Evolutionary conservation across 1,140 invertebrate species (phyloP).

Genomic region (Bombus impatiens): DNA sequence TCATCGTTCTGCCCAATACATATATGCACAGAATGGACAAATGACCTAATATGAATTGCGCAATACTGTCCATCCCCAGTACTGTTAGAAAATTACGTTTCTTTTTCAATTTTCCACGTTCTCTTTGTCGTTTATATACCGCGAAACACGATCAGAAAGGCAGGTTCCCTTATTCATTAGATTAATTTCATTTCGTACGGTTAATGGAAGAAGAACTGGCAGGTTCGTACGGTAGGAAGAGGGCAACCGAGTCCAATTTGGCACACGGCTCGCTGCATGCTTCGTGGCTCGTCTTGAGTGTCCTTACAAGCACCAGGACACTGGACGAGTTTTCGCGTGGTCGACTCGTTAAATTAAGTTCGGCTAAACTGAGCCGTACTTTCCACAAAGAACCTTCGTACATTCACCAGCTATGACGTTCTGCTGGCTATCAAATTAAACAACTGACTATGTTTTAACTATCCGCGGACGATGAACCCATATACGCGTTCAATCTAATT

Average conservation of each 20-base stretch:
- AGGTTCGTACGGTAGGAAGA: neutral
- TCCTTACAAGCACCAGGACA: constrained; percentile 18
- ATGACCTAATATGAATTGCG: too few species aligned
- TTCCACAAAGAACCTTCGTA: neutral
- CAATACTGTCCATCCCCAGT: too few species aligned
- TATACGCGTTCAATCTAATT: neutral
- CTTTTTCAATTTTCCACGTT: too few species aligned
- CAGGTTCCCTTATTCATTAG: constrained; percentile 20
- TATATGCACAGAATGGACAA: too few species aligned
- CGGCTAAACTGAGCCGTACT: neutral
- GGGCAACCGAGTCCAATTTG: constrained; percentile 29
- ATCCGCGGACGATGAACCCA: neutral
- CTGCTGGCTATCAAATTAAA: neutral
- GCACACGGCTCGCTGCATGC: neutral
- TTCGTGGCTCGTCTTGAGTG: constrained; percentile 9
- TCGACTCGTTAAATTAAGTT: constrained; percentile 49
- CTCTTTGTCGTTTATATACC: neutral
- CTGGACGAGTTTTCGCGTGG: constrained; percentile 28
- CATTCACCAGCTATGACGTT: neutral
- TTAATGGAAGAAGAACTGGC: neutral
- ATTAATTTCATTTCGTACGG: constrained; percentile 32
- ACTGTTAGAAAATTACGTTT: neutral
- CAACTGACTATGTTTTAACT: too few species aligned
- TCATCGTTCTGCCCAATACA: too few species aligned
- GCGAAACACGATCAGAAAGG: neutral